phyloP scores from a whole-genome alignment of 2,888 invertebrate genomes.

The Marronus borbonicus region DNA sequence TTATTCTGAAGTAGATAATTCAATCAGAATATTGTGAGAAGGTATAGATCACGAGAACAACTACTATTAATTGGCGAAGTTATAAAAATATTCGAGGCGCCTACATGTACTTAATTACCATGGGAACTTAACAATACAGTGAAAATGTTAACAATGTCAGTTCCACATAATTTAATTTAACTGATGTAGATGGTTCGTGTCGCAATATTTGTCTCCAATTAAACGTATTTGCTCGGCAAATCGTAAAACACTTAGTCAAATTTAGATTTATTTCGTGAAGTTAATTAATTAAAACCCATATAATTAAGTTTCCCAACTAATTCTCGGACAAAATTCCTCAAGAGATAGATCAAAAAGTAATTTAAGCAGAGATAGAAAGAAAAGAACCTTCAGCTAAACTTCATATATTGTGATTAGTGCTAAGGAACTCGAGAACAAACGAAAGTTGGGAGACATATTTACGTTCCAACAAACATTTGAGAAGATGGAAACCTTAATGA shows the following conservation, averaged over 20 bases:
- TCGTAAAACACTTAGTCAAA: conserved; percentile 52
- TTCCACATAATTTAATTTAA: conserved; percentile 49
- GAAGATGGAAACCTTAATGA: conserved; percentile 58
- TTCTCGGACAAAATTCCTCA: conserved; percentile 33
- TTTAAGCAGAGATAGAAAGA: conserved; percentile 40
- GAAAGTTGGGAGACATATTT: conserved; percentile 60
- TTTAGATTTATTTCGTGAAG: conserved; percentile 54
- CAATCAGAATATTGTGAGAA: too few relatives aligned
- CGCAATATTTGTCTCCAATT: conserved; percentile 54
- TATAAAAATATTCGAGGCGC: conserved; percentile 6
- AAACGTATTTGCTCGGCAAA: conserved; percentile 53
- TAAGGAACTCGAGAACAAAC: conserved; percentile 60
- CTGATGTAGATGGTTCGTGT: conserved; percentile 37
- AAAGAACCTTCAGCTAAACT: conserved; percentile 56
- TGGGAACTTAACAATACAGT: conserved; percentile 52
- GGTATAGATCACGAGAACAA: too few relatives aligned
- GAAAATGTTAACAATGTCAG: conserved; percentile 51
- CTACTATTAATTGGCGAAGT: neutral
- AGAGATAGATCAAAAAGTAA: conserved; percentile 53
- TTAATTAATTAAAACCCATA: conserved; percentile 51
- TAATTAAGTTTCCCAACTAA: conserved; percentile 56
- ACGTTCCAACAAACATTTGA: conserved; percentile 60
- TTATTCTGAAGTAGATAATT: too few relatives aligned
- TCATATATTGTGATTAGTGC: conserved; percentile 61
- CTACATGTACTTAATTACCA: conserved; percentile 55